Conservation (phyloP, 2,113 vertebrate genomes). For the Prunella fulvescens region DNA sequence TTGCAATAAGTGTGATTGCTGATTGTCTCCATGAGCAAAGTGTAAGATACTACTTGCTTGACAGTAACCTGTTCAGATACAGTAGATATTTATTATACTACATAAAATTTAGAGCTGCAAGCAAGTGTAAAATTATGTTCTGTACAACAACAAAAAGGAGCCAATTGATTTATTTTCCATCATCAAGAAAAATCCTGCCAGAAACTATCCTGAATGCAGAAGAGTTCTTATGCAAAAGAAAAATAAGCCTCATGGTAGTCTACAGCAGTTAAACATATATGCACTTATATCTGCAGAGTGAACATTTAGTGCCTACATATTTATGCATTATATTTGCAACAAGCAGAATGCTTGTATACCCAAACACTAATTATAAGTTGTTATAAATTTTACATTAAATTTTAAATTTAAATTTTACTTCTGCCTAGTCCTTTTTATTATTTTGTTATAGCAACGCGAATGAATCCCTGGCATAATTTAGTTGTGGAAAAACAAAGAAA, state of each 20-base stretch:
- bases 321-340: background rate
- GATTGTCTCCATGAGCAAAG: constrained; percentile 73
- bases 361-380: background rate
- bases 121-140: background rate
- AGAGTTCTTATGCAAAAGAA: background rate
- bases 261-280: background rate
- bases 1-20: constrained; percentile 72
- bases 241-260: background rate
- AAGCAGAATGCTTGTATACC: background rate
- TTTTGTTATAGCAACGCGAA: background rate
- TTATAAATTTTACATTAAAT: background rate
- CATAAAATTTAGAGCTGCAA: background rate
- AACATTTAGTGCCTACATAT: background rate
- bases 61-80: constrained; percentile 72
- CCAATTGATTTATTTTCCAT: background rate
- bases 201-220: background rate
- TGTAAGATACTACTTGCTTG: constrained; percentile 77
- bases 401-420: background rate
- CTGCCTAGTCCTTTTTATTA: background rate
- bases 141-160: background rate
- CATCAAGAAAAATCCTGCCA: background rate
- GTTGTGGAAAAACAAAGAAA: background rate
- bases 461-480: background rate
- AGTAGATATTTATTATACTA: constrained; percentile 40
- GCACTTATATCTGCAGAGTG: background rate